Conservation (phyloP, 2,888 invertebrate genomes). For the Spodoptera exigua region DNA sequence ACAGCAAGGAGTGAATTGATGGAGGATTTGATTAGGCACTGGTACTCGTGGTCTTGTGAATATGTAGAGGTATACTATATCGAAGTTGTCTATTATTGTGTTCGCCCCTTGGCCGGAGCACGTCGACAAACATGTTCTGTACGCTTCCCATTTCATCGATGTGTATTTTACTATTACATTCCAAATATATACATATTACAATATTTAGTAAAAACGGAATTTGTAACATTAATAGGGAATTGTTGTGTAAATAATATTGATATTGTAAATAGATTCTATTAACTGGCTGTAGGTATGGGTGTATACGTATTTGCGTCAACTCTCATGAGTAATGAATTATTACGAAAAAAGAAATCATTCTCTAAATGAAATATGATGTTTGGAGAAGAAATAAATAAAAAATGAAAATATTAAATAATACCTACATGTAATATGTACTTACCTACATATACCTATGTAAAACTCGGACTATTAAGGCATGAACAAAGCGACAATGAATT, state of each 20-base stretch:
- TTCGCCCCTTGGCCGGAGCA: constrained; percentile 37
- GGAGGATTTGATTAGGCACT: constrained; percentile 68
- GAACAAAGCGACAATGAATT: no score
- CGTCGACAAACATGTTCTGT: constrained; percentile 2
- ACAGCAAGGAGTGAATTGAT: constrained; percentile 75
- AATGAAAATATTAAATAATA: no score
- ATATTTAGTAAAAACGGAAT: constrained; percentile 18
- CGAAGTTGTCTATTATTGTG: constrained; percentile 13
- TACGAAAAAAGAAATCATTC: not conserved
- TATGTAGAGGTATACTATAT: constrained; percentile 7
- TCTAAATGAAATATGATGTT: no score
- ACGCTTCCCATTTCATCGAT: constrained; percentile 2
- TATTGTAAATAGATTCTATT: constrained; percentile 30
- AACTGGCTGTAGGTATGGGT: constrained; percentile 3
- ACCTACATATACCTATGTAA: not conserved
- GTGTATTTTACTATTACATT: constrained; percentile 5
- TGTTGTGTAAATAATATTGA: constrained; percentile 33
- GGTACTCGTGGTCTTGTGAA: constrained; percentile 35
- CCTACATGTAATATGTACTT: not conserved
- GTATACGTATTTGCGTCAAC: not conserved
- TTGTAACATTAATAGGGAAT: constrained; percentile 24
- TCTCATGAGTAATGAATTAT: not conserved
- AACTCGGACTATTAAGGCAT: no score
- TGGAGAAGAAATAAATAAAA: no score
- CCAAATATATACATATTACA: not conserved